phyloP scores from a whole-genome alignment of 2,888 invertebrate genomes.

The Philereme vetulata region DNA sequence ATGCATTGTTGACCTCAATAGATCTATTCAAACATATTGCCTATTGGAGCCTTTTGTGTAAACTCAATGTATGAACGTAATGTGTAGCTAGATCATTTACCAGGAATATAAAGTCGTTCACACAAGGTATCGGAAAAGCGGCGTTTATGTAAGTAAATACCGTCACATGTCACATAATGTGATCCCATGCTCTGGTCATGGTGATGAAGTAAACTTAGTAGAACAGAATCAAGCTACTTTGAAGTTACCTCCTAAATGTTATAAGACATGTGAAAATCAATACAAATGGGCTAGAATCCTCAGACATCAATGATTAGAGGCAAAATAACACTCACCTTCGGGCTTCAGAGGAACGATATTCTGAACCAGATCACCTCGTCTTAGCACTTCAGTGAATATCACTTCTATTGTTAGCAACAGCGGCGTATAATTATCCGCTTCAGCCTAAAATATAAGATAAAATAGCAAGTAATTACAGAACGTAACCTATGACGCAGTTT shows the following conservation, averaged over 20 bases:
- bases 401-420: constrained; percentile 88
- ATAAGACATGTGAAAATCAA: constrained; percentile 51
- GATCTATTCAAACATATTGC: no score
- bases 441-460: constrained; percentile 62
- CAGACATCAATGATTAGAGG: constrained; percentile 35
- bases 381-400: constrained; percentile 87
- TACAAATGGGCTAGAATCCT: constrained; percentile 47
- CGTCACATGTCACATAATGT: constrained; percentile 59
- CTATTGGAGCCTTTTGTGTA: no score
- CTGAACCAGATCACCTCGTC: constrained; percentile 86
- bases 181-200: constrained; percentile 19
- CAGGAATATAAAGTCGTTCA: neutral
- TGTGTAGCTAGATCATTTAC: no score
- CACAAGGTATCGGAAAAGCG: neutral
- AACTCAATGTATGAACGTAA: no score
- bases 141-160: constrained; percentile 37
- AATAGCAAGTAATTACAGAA: constrained; percentile 47
- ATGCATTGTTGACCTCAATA: no score
- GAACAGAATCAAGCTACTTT: neutral
- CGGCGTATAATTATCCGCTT: constrained; percentile 78
- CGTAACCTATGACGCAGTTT: constrained; percentile 64
- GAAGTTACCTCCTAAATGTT: neutral
- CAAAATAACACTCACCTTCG: constrained; percentile 63
- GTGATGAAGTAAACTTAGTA: neutral
- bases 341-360: constrained; percentile 85